A percentile compares a stretch with the other conserved stretches of the same genome.
Conservation (phyloP, 2,888 invertebrate genomes). For the Lutraria lutraria region DNA sequence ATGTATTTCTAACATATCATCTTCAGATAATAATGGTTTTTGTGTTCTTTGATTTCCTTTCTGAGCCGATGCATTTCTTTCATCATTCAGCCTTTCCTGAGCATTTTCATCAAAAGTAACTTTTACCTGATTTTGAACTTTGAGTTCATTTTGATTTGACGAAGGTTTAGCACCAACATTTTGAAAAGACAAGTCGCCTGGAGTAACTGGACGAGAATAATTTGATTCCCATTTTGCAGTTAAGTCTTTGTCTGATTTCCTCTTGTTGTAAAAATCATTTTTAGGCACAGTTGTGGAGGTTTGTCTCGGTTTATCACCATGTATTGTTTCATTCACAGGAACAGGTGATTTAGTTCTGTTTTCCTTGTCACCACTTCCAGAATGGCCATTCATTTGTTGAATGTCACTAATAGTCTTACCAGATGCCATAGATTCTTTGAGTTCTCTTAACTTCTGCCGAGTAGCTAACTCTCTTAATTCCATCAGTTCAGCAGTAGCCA, state of each 20-base stretch:
- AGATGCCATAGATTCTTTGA: conserved; percentile 79
- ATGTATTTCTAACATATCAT: conserved; percentile 64
- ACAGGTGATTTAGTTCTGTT: conserved; percentile 19
- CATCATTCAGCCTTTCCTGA: conserved; percentile 34
- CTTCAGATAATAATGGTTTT: conserved; percentile 50
- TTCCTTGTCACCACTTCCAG: not conserved
- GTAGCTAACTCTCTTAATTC: conserved; percentile 82
- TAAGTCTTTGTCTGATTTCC: conserved; percentile 70
- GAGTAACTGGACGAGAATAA: conserved; percentile 71
- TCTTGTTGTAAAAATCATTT: conserved; percentile 71
- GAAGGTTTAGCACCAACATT: conserved; percentile 52
- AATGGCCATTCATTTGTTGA: conserved; percentile 52
- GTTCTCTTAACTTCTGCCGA: conserved; percentile 81
- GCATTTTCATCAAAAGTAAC: conserved; percentile 39
- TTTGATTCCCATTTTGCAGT: conserved; percentile 74
- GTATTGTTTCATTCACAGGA: conserved; percentile 32
- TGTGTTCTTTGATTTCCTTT: not conserved
- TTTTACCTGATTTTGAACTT: conserved; percentile 44
- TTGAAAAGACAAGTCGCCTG: conserved; percentile 62
- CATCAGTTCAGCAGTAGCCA: conserved; percentile 77
- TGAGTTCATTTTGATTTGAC: conserved; percentile 52
- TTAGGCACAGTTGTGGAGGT: conserved; percentile 62
- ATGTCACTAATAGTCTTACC: conserved; percentile 21
- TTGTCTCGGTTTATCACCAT: conserved; percentile 11
- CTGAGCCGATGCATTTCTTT: not conserved